Evolutionary conservation across 2,888 invertebrate species (phyloP).

Genomic region (Platypus cylindrus): DNA sequence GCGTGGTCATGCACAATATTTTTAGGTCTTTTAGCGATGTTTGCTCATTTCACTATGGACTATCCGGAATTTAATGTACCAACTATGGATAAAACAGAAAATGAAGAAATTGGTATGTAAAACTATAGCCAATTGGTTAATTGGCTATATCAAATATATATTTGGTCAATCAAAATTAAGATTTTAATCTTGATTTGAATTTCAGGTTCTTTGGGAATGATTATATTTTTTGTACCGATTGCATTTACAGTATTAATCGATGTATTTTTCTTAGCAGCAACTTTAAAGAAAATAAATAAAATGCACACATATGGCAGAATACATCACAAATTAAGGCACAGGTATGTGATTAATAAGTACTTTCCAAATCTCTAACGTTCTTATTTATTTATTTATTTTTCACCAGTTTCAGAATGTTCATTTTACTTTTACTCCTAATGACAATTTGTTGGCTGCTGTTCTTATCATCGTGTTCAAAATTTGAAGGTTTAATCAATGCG

Average conservation of each 20-base stretch:
- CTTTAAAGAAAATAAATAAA: slow-evolving; percentile 62
- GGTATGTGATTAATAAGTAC: slow-evolving; percentile 36
- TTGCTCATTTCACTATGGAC: slow-evolving; percentile 70
- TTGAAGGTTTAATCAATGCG: slow-evolving; percentile 58
- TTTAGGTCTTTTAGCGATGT: slow-evolving; percentile 62
- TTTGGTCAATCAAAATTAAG: neutral
- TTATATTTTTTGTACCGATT: slow-evolving; percentile 71
- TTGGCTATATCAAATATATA: neutral
- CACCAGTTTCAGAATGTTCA: slow-evolving; percentile 67
- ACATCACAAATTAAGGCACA: slow-evolving; percentile 75
- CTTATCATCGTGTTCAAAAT: slow-evolving; percentile 60
- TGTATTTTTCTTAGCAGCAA: slow-evolving; percentile 68
- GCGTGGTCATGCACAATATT: slow-evolving; percentile 63
- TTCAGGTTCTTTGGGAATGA: slow-evolving; percentile 66
- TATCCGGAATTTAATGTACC: slow-evolving; percentile 41
- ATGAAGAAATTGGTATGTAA: slow-evolving; percentile 57
- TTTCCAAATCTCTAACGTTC: too few relatives aligned
- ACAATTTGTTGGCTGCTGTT: slow-evolving; percentile 65
- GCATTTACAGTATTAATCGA: slow-evolving; percentile 68
- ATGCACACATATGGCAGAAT: slow-evolving; percentile 77
- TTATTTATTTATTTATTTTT: slow-evolving; percentile 16
- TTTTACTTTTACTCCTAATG: slow-evolving; percentile 63
- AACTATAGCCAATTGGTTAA: slow-evolving; percentile 1
- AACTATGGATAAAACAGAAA: slow-evolving; percentile 42
- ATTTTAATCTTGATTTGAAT: slow-evolving; percentile 16